Evolutionary conservation across 2,888 invertebrate genomes (phyloP), one percentile per base, ranked within the genome.

Genomic region (Stegophylla sp.): DNA sequence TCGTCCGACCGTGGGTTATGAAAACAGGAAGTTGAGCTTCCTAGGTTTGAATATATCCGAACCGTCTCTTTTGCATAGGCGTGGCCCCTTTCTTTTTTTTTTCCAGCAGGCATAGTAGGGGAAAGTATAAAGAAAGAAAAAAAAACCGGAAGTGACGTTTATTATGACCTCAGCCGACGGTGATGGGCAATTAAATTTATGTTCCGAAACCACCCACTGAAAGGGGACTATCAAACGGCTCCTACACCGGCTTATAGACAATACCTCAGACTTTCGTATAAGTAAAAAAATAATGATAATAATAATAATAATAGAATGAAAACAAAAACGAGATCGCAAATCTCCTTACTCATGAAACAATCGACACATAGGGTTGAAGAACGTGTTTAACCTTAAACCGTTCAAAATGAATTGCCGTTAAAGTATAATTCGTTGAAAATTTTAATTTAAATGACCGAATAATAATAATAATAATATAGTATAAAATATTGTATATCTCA

Each of bases 121-220:
- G 67, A 61, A 61, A n/a, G 51, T 34, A 26, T 69, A 69, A 79
- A 79, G 61, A 71, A 79, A 79, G 41, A 71, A 43, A 67, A 74
- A 79, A 76, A 76, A 69, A 79, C 79, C 69, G 79, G 79, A 79
- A 79, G 79, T 71, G 79, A 79, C 79, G 79, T 79, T 79, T 79
- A 79, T 79, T 79, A 79, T 63, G 71, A 79, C 79, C 79, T 71
- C 79, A 43, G 20, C 79, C 71, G 79, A 71, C 79, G 79, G 51
- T 79, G 77, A 77, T 77, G 67, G 69, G 79, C 79, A 79, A 79
- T 79, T 79, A 79, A 79, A 79, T 79, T 79, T 79, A 79, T 79
- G 79, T 71, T 69, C 79, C 79, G 79, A 79, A 63, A 79, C 79
- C 79, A 71, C 71, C 79, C 79, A 63, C 79, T 41, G 79, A 79